phyloP scores from a whole-genome alignment of 2,888 invertebrate species.

The Trachelus troglodyta region DNA sequence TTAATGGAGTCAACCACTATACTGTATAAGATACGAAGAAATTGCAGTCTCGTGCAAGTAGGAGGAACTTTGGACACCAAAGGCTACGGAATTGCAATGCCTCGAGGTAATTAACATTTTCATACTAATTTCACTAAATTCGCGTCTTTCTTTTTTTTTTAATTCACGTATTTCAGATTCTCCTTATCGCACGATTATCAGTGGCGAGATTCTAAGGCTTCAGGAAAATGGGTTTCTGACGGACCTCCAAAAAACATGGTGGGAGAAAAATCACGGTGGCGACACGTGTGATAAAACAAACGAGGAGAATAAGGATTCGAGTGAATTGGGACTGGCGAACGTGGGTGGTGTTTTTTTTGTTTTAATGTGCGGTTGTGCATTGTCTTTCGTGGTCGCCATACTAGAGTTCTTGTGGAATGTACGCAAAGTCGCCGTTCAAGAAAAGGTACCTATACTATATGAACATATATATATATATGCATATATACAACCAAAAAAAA shows the following conservation, averaged over 20 bases:
- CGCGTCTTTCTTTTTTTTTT: background rate
- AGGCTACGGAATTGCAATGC: conserved; percentile 95
- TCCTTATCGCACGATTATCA: conserved; percentile 82
- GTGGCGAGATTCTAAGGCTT: conserved; percentile 87
- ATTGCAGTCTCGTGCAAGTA: conserved; percentile 91
- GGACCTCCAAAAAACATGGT: conserved; percentile 90
- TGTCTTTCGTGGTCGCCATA: conserved; percentile 80
- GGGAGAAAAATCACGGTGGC: conserved; percentile 78
- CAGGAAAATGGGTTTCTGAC: conserved; percentile 89
- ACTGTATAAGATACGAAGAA: conserved; percentile 91
- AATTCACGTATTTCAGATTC: conserved; percentile 70
- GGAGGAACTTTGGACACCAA: conserved; percentile 94
- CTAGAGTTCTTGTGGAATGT: conserved; percentile 90
- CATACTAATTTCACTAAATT: background rate
- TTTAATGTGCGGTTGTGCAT: conserved; percentile 77
- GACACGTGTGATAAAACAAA: conserved; percentile 68
- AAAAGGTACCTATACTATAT: conserved; percentile 71
- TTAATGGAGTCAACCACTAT: conserved; percentile 98
- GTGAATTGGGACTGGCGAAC: conserved; percentile 82
- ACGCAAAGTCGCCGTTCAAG: conserved; percentile 79
- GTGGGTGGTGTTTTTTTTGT: conserved; percentile 94
- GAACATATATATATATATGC: background rate
- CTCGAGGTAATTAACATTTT: conserved; percentile 77
- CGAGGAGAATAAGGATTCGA: conserved; percentile 65
- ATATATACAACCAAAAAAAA: background rate